Conservation (phyloP, 2,113 vertebrate genomes). For the Dicerorhinus sumatrensis region DNA sequence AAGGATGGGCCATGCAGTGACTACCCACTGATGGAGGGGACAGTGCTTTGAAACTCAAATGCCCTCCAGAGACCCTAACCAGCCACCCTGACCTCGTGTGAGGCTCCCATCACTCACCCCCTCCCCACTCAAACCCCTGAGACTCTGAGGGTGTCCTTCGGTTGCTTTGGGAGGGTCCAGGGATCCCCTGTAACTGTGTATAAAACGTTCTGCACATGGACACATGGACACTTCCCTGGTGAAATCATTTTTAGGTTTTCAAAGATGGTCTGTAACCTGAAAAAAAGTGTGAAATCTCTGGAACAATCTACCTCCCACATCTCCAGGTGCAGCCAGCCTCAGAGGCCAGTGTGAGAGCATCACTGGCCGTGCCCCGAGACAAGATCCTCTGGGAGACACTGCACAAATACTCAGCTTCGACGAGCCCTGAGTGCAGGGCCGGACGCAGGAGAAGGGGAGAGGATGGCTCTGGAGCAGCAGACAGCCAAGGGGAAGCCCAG, state of each 20-base stretch:
- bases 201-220: no score
- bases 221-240: neutral
- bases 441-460: neutral
- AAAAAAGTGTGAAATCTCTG: neutral
- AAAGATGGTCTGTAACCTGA: neutral
- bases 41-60: neutral
- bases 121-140: neutral
- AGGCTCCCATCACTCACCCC: neutral
- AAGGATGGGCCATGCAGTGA: fast-evolving
- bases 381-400: neutral
- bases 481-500: no score
- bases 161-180: neutral
- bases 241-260: neutral
- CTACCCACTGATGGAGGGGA: neutral
- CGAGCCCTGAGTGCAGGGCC: fast-evolving
- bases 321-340: neutral
- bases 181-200: neutral
- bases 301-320: neutral
- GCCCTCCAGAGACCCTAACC: neutral
- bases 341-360: neutral
- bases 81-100: neutral
- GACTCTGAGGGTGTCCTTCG: no score
- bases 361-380: neutral
- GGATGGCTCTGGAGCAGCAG: neutral
- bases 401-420: fast-evolving